A percentile compares a stretch with the other conserved stretches of the same genome.
Conservation (phyloP, 2,797 vertebrate species). For the Myotis myotis region DNA sequence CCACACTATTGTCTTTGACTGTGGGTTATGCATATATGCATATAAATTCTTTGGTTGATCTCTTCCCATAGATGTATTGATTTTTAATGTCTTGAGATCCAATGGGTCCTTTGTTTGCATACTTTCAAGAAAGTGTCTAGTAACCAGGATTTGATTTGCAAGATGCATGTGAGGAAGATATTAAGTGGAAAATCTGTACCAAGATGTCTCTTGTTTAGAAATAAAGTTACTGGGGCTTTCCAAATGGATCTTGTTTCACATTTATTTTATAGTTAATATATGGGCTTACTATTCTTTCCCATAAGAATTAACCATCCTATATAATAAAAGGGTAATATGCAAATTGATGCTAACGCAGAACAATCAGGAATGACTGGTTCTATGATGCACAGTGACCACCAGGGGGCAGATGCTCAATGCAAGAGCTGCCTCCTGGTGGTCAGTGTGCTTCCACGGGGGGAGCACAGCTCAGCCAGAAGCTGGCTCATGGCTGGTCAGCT, state of each 20-base stretch:
- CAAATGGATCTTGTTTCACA: constrained; percentile 1
- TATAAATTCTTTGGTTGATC: too few relatives aligned
- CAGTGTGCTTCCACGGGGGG: too few relatives aligned
- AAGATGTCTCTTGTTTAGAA: constrained; percentile 20
- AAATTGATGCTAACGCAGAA: too few relatives aligned
- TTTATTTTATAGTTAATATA: constrained; percentile 3
- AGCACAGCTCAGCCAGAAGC: too few relatives aligned
- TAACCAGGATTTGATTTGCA: not conserved
- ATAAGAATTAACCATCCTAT: not conserved
- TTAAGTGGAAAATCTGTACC: not conserved
- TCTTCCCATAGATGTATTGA: not conserved
- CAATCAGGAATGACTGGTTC: too few relatives aligned
- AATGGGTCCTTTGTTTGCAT: not conserved
- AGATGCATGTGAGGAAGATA: not conserved
- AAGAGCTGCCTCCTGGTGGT: too few relatives aligned
- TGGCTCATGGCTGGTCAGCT: too few relatives aligned
- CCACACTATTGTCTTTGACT: too few relatives aligned
- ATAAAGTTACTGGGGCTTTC: not conserved
- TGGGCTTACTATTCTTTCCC: not conserved
- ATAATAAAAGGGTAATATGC: too few relatives aligned
- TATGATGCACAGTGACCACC: too few relatives aligned
- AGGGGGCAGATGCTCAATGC: too few relatives aligned
- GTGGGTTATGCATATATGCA: too few relatives aligned
- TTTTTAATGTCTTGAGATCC: not conserved
- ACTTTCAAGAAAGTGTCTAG: not conserved